Conservation (phyloP, 2,797 vertebrate species). For the Typhlichthys eigenmanni region DNA sequence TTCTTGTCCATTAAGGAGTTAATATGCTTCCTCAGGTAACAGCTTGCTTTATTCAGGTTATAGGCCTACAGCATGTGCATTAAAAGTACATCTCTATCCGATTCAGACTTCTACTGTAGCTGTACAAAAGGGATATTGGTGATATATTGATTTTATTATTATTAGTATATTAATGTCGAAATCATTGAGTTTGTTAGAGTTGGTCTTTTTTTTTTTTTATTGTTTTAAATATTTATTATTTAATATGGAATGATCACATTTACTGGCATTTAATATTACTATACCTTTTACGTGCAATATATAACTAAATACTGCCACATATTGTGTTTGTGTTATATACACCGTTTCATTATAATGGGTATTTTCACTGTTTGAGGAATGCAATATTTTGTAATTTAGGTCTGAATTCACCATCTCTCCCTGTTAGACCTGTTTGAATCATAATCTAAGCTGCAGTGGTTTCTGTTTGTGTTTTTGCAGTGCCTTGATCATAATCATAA, state of each 20-base stretch:
- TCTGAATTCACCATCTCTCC: constrained; percentile 1
- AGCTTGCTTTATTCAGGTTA: constrained; percentile 39
- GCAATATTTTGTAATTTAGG: neutral
- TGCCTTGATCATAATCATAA: constrained; percentile 35
- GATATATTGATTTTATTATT: neutral
- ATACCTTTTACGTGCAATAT: constrained; percentile 1
- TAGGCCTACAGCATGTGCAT: constrained; percentile 6
- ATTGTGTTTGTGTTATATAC: neutral
- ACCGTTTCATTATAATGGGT: neutral
- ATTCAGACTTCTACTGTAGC: neutral
- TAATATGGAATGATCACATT: too few relatives aligned
- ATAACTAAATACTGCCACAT: constrained; percentile 5
- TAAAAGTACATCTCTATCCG: neutral
- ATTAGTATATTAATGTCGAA: neutral
- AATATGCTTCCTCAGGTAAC: constrained; percentile 57
- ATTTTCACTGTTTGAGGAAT: neutral
- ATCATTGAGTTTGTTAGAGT: too few relatives aligned
- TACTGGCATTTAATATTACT: neutral
- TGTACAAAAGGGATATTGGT: neutral
- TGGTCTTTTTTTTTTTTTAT: too few relatives aligned
- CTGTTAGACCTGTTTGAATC: neutral
- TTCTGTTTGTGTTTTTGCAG: constrained; percentile 42
- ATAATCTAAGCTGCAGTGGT: constrained; percentile 6
- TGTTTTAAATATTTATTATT: too few relatives aligned
- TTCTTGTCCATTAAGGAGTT: constrained; percentile 49